Base-by-base conservation (phyloP, 2,888 invertebrate genomes). In the Sussaba pulchella region DNA sequence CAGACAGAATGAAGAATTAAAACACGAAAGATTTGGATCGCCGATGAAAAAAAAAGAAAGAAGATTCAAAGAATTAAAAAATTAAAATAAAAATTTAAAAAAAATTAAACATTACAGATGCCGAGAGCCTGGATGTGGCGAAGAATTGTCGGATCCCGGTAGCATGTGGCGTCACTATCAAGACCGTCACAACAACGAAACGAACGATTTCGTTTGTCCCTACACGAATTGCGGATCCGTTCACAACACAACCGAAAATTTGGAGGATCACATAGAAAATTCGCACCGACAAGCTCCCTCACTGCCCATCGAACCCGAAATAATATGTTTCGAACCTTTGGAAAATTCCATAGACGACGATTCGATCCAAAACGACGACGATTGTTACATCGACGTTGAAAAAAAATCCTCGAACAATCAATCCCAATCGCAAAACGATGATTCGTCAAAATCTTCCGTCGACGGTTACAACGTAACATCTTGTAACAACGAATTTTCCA, bases 91-190 rank as follows among this genome's bases (percentile, higher is more conserved):
- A 31, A 31, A 31, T 31, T 31, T 5, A 31, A 5, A 6, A 31
- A 2, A 6, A 31, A 31, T 5, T 31, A 31, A 26, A 54, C 6
- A 31, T 57, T 57, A 17, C 57, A 92, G 92, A 70, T 92, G 92
- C 74, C 89, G 91, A 6, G 92, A 92, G 59, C 92, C 92, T 81
- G 92, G 90, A 84, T 92, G 92, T 31, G 92, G 92, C 19, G 90
- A 92, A 69, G 92, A 92, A 84, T 43, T 91, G 10, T 87, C 92
- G 4, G 92, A 92, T 81, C 92, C 92, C n/a, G 92, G 92, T 54
- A 91, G 91, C 50, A 91, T 92, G 92, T 92, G 92, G 92, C 89
- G 91, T 59, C 92, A 92, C 77, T 92, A 92, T 81, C 91, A 91
- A 83, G 91, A 92, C 83, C 91, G 90, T 89, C 92, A 92, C 77